Base-by-base conservation (phyloP, 1,140 invertebrate species). In the Hypsibius dujardini region DNA sequence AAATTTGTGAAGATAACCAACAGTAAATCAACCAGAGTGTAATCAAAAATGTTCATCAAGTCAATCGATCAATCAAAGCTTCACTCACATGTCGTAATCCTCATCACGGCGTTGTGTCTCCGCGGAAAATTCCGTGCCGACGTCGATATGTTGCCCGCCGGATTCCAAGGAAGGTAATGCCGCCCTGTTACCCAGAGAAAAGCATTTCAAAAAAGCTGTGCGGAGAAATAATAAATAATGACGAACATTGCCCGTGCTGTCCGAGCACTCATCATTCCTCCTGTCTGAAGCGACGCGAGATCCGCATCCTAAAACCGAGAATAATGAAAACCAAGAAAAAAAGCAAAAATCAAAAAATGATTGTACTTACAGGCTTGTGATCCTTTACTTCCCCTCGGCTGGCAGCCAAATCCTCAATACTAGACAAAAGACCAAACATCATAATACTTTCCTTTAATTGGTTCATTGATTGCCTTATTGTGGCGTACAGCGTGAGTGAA, bases 61-160 rank as follows among this genome's bases (percentile, higher is more conserved):
- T 7, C n/a, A 73, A 14, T 59, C 70, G 59, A n/a, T 28, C 46
- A 71, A 56, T 47, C 28, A 47, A 71, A 14, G 42, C 72, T 60
- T 73, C 71, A 76, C 78, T 78, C 79, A 87, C 93, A 97, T 96
- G 82, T 97, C 93, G 79, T 95, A 92, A 82, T 98, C 94, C 85
- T 98, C 94, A 81, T 97, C 94, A 47, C 94, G 83, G 80, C 93
- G 90, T 79, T 97, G 97, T 0, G 94, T 98, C 82, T 98, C 94
- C 0, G 92, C 91, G 69, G 94, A 96, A 82, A 98, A 98, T 75
- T 94, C 90, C 47, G 90, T 94, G n/a, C 90, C 91, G 74, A 94
- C 92, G 2, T 89, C 88, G 46, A 89, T 89, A 75, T 90, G 89
- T 76, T 92, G 91, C 2, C 88, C 86, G 80, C 92, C 90, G 76